phyloP scores from a whole-genome alignment of 1,140 invertebrate species.

The Chionoecetes opilio region DNA sequence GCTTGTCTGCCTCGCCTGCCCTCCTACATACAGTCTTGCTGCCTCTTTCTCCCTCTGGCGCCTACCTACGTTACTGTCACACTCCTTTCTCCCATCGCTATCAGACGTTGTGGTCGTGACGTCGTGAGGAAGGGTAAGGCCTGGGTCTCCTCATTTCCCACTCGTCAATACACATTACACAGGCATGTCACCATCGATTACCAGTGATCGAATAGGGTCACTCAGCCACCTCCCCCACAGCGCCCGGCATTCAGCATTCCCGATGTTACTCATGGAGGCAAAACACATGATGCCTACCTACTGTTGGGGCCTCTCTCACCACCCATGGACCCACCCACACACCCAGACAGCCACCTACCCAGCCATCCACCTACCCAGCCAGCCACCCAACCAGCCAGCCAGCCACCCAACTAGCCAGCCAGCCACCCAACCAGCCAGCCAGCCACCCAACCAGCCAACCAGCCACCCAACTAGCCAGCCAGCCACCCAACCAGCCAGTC shows the following conservation, averaged over 20 bases:
- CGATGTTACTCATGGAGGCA: too few species aligned
- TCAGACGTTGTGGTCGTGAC: neutral
- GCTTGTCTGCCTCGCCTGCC: neutral
- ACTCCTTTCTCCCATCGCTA: neutral
- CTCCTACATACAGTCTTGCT: too few species aligned
- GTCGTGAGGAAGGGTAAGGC: neutral
- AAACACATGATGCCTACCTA: too few species aligned
- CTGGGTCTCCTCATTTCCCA: neutral
- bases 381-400: too few species aligned
- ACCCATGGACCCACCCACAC: too few species aligned
- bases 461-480: too few species aligned
- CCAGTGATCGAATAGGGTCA: neutral
- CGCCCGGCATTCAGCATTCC: neutral
- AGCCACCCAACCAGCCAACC: too few species aligned
- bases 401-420: too few species aligned
- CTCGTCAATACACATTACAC: constrained; percentile 19
- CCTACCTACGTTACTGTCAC: neutral
- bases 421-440: neutral
- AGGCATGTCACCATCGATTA: neutral
- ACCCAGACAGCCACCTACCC: too few species aligned
- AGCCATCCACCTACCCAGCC: too few species aligned
- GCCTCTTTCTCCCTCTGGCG: too few species aligned
- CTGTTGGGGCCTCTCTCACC: too few species aligned
- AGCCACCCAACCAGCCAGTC: neutral
- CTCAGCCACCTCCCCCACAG: neutral